These are phyloP conservation scores for Eubasilissa splendida DNA, from an alignment of 2,888 invertebrate genomes.

Conservation along the genomic window DNA sequence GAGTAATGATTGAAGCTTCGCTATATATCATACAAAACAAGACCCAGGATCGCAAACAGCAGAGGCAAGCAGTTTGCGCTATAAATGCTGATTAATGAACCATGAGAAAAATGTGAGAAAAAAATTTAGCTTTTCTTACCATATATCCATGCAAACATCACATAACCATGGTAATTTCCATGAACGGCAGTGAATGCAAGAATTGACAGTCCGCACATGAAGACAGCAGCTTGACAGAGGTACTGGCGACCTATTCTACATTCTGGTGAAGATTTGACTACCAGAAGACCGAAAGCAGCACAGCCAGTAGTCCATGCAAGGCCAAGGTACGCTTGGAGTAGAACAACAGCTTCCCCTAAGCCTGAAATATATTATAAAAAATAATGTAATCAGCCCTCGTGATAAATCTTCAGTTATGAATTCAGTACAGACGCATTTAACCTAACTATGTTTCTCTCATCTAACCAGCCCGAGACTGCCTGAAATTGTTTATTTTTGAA, in stretches of 20 bases:
- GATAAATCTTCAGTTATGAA: too few relatives aligned
- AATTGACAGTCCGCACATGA: slow-evolving; percentile 84
- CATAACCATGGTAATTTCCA: slow-evolving; percentile 83
- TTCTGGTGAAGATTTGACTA: slow-evolving; percentile 85
- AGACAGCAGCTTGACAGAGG: slow-evolving; percentile 85
- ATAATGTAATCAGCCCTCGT: too few relatives aligned
- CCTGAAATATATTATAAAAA: slow-evolving; percentile 61
- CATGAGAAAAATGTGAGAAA: background rate
- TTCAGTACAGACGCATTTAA: too few relatives aligned
- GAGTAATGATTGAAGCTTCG: too few relatives aligned
- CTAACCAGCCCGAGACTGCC: too few relatives aligned
- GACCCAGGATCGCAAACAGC: too few relatives aligned
- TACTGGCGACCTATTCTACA: slow-evolving; percentile 90
- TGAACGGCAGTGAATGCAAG: slow-evolving; percentile 84
- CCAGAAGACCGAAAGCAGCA: slow-evolving; percentile 84
- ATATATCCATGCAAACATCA: slow-evolving; percentile 87
- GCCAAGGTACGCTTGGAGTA: slow-evolving; percentile 84
- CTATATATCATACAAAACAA: too few relatives aligned
- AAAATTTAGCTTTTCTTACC: slow-evolving; percentile 67
- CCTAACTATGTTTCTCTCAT: too few relatives aligned
- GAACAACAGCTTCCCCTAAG: slow-evolving; percentile 75
- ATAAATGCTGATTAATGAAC: background rate
- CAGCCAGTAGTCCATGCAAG: slow-evolving; percentile 89
- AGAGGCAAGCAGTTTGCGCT: too few relatives aligned
- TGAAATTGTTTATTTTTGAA: too few relatives aligned